phyloP scores from a whole-genome alignment of 1,140 invertebrate genomes.

The Anastrepha ludens region DNA sequence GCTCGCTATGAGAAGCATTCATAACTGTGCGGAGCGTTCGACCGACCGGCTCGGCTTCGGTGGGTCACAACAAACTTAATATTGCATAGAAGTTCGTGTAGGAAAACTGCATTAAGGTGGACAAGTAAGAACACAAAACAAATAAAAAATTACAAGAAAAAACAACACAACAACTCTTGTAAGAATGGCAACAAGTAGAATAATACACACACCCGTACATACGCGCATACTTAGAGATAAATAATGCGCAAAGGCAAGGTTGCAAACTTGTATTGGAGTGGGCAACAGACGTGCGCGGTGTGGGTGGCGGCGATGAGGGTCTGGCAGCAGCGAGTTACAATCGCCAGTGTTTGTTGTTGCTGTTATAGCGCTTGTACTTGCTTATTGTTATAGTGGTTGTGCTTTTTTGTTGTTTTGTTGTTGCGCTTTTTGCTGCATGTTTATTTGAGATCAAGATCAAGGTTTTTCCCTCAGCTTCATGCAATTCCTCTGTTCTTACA shows the following conservation, averaged over 20 bases:
- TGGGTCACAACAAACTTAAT: background rate
- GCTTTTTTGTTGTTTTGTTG: background rate
- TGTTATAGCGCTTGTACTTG: background rate
- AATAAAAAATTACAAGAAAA: background rate
- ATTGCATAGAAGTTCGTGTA: background rate
- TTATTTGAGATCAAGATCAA: conserved; percentile 53
- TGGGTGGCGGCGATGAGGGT: background rate
- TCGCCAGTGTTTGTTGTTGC: background rate
- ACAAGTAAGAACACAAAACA: background rate
- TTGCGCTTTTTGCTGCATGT: background rate
- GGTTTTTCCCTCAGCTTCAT: conserved; percentile 31
- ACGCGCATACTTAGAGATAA: background rate
- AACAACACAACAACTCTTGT: background rate
- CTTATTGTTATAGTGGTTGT: background rate
- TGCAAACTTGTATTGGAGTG: conserved; percentile 16
- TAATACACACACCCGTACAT: background rate
- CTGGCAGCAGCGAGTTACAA: background rate
- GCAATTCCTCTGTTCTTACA: too few relatives aligned
- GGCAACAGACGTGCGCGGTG: background rate
- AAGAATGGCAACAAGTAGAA: conserved; percentile 25
- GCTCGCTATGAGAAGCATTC: background rate
- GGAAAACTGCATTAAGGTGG: background rate
- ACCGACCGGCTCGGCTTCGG: background rate
- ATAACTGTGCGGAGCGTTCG: background rate
- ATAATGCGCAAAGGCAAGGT: conserved; percentile 42